Evolutionary conservation across 2,113 vertebrate genomes (phyloP).

Genomic region (Oryzias curvinotus): DNA sequence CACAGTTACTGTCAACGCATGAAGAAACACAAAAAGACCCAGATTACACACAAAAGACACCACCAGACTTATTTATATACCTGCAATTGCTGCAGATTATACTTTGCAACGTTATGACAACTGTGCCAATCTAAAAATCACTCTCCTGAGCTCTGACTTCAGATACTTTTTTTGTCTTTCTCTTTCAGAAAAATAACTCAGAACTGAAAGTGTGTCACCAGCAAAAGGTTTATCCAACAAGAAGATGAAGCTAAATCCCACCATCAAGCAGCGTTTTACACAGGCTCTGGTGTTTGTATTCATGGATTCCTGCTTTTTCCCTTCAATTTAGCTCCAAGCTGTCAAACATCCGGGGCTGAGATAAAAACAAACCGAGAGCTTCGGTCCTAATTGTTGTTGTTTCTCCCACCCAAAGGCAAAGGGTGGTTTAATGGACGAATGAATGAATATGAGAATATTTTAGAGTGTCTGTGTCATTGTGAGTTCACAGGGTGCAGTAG

Average conservation of each 20-base stretch:
- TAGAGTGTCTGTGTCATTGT: neutral
- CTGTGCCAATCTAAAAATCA: slow-evolving; percentile 28
- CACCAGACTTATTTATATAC: slow-evolving; percentile 25
- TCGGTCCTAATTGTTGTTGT: slow-evolving; percentile 43
- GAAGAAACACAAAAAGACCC: slow-evolving; percentile 13
- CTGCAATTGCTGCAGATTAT: slow-evolving; percentile 38
- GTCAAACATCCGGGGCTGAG: slow-evolving; percentile 51
- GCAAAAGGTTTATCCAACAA: slow-evolving; percentile 31
- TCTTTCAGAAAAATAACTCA: neutral
- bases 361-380: slow-evolving; percentile 45
- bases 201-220: slow-evolving; percentile 10
- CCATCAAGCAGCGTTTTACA: slow-evolving; percentile 24
- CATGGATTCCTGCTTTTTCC: slow-evolving; percentile 29
- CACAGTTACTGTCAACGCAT: slow-evolving; percentile 51
- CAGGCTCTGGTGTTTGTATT: slow-evolving; percentile 8
- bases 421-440: slow-evolving; percentile 52
- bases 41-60: slow-evolving; percentile 22
- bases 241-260: slow-evolving; percentile 50
- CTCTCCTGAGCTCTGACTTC: slow-evolving; percentile 10
- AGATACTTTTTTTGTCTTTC: slow-evolving; percentile 9
- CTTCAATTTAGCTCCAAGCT: slow-evolving; percentile 24
- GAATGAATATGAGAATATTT: slow-evolving; percentile 8
- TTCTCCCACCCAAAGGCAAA: slow-evolving; percentile 30
- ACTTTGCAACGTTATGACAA: slow-evolving; percentile 20
- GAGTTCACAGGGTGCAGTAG: neutral